Evolutionary conservation across 2,113 vertebrate genomes (phyloP).

Genomic region (Pituophis catenifer): DNA sequence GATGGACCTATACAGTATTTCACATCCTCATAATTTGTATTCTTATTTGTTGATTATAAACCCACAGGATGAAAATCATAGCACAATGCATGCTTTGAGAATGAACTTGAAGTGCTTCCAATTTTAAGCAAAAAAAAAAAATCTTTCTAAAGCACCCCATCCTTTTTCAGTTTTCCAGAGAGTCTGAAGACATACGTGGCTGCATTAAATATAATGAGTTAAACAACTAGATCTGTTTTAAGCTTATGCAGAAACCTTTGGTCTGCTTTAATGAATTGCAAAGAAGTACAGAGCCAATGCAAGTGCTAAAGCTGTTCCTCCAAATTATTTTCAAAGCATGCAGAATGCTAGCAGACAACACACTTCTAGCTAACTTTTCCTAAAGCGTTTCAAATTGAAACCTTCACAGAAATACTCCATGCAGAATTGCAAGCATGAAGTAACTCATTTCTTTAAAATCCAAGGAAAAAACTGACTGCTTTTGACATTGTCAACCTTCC

Average conservation of each 20-base stretch:
- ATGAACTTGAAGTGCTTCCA: not conserved
- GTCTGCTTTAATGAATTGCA: not conserved
- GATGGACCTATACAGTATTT: not conserved
- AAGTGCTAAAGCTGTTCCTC: not conserved
- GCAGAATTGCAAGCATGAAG: not conserved
- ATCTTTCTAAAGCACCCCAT: not conserved
- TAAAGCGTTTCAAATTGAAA: not conserved
- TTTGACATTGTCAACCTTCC: not conserved
- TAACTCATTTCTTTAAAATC: not conserved
- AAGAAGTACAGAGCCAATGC: not conserved
- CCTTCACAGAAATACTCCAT: not conserved
- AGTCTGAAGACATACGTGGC: not conserved
- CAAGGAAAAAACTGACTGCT: constrained; percentile 13
- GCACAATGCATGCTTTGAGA: not conserved
- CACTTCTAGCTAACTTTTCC: not conserved
- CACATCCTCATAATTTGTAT: not conserved
- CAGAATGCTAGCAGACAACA: not conserved
- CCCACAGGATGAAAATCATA: not conserved
- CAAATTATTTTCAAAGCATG: not conserved
- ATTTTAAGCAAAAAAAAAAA: not conserved
- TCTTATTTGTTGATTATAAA: not conserved
- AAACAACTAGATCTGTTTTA: not conserved
- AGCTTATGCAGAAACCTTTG: not conserved
- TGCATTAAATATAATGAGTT: not conserved
- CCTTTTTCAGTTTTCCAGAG: not conserved